phyloP scores from a whole-genome alignment of 2,888 invertebrate species.

The Mylabris sibirica region DNA sequence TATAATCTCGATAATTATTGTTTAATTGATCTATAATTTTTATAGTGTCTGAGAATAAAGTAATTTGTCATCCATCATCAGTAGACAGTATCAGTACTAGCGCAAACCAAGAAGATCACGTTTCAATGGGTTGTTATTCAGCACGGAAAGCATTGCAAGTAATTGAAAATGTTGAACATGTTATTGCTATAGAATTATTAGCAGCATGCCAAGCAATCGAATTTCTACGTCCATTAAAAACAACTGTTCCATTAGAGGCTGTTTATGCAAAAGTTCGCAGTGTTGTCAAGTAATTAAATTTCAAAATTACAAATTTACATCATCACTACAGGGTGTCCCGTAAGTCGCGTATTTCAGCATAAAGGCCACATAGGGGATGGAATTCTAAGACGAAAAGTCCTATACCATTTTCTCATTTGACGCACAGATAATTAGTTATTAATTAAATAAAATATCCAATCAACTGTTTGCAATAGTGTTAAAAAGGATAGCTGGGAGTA shows the following conservation, averaged over 20 bases:
- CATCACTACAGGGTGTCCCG: too few species aligned
- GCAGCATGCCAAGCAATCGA: conserved; percentile 74
- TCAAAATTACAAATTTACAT: not conserved
- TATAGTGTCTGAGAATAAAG: conserved; percentile 73
- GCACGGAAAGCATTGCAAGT: conserved; percentile 69
- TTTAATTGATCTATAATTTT: not conserved
- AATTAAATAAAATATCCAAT: too few species aligned
- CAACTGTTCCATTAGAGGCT: conserved; percentile 70
- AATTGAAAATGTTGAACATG: conserved; percentile 65
- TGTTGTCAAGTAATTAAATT: conserved; percentile 59
- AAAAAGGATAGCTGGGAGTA: too few species aligned
- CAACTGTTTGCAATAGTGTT: too few species aligned
- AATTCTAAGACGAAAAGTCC: too few species aligned
- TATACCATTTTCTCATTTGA: too few species aligned
- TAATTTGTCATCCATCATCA: conserved; percentile 72
- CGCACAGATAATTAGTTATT: too few species aligned
- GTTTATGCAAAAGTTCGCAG: conserved; percentile 68
- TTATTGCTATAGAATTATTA: conserved; percentile 71
- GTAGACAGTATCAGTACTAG: conserved; percentile 72
- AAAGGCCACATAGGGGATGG: too few species aligned
- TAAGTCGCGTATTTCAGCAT: too few species aligned
- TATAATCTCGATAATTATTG: not conserved
- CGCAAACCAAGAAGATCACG: conserved; percentile 74
- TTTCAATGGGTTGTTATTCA: conserved; percentile 74
- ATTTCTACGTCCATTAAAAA: conserved; percentile 69